phyloP scores from a whole-genome alignment of 2,113 vertebrate species.

The Cathartes aura region DNA sequence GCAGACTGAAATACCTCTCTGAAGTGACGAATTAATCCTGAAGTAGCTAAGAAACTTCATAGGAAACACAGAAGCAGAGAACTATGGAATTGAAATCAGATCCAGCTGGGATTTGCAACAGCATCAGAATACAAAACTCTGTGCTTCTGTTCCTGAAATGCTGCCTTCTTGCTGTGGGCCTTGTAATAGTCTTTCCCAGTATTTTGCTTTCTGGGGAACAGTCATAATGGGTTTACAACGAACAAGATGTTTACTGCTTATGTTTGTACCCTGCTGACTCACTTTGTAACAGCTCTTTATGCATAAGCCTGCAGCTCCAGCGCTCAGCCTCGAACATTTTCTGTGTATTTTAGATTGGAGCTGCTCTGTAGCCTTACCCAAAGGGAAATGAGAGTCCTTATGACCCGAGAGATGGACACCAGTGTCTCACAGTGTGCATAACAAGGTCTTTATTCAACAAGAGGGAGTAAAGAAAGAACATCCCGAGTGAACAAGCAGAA shows the following conservation, averaged over 20 bases:
- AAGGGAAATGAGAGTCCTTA: not conserved
- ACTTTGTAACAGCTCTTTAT: not conserved
- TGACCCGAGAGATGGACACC: not conserved
- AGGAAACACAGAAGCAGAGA: not conserved
- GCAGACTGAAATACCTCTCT: not conserved
- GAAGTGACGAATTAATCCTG: not conserved
- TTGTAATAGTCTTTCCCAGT: not conserved
- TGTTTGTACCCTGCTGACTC: conserved; percentile 9
- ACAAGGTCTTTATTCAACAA: conserved; percentile 32
- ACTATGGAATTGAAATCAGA: not conserved
- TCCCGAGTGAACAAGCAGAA: not conserved
- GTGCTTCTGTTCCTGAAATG: not conserved
- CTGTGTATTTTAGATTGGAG: not conserved
- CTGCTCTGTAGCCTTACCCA: not conserved
- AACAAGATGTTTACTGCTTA: not conserved
- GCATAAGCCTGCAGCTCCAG: not conserved
- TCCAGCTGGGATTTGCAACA: not conserved
- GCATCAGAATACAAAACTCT: not conserved
- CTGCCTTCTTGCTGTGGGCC: not conserved
- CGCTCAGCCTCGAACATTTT: not conserved
- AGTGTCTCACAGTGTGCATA: not conserved
- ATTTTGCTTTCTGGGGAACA: conserved; percentile 3
- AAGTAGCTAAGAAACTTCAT: not conserved
- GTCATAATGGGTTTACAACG: not conserved
- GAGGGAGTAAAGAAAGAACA: not conserved